Evolutionary conservation across 1,140 invertebrate genomes (phyloP).

Genomic region (Euwallacea fornicatus): DNA sequence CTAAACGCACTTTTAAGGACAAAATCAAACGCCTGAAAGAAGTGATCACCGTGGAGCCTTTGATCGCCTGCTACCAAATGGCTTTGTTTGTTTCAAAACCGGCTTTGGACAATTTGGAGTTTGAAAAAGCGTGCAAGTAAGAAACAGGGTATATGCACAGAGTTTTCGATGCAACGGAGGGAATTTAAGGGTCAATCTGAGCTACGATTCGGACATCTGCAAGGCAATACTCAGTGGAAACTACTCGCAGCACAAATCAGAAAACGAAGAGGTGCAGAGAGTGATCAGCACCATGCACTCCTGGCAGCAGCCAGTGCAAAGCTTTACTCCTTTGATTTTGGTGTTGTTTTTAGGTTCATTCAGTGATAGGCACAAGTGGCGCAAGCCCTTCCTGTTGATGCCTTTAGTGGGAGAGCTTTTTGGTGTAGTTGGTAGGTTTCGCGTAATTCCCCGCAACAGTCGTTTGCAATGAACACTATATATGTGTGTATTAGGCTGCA

Average conservation of each 20-base stretch:
- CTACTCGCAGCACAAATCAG: conserved; percentile 32
- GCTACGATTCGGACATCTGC: conserved; percentile 37
- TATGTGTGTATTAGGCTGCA: conserved; percentile 51
- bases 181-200: conserved; percentile 37
- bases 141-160: neutral
- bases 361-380: conserved; percentile 62
- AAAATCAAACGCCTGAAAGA: conserved; percentile 40
- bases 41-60: conserved; percentile 50
- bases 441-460: neutral
- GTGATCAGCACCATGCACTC: conserved; percentile 46
- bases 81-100: conserved; percentile 44
- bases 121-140: conserved; percentile 49
- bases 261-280: conserved; percentile 46
- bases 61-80: conserved; percentile 47
- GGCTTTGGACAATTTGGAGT: conserved; percentile 46
- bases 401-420: conserved; percentile 47
- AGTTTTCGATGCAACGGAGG: too few relatives aligned
- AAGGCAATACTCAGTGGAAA: conserved; percentile 56
- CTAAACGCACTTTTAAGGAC: conserved; percentile 25
- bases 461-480: neutral
- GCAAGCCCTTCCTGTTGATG: conserved; percentile 44
- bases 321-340: conserved; percentile 56
- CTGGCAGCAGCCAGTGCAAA: conserved; percentile 47
- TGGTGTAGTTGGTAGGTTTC: conserved; percentile 48
- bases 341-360: conserved; percentile 64